These are phyloP conservation scores for Chondrosia reniformis DNA, from an alignment of 37 sponge, comb jelly and placozoan genomes.

Conservation along the genomic window DNA sequence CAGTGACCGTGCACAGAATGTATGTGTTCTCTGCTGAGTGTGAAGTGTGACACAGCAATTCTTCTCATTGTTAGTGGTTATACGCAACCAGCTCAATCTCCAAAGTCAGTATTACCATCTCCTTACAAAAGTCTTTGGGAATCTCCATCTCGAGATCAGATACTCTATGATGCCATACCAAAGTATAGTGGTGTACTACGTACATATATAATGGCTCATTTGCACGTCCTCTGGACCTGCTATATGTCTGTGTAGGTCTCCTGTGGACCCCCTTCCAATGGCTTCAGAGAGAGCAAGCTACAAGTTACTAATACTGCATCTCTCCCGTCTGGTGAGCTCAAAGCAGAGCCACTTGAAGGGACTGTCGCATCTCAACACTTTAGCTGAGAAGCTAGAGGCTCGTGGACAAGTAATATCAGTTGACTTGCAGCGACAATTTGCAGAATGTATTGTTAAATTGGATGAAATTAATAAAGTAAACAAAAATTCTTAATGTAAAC, in stretches of 20 bases:
- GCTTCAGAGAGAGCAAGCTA: neutral
- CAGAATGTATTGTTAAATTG: conserved; percentile 48
- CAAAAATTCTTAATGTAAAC: neutral
- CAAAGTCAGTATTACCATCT: conserved; percentile 5
- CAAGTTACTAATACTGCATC: conserved; percentile 1
- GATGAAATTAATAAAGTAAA: conserved; percentile 75
- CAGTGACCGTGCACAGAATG: no score
- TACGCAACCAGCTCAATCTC: no score
- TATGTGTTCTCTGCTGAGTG: no score
- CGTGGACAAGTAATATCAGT: conserved; percentile 9
- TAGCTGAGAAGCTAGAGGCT: conserved; percentile 66
- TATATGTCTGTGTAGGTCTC: no score
- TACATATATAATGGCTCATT: neutral
- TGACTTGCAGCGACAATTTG: conserved; percentile 66
- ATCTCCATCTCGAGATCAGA: neutral
- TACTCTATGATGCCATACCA: no score
- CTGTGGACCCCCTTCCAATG: neutral
- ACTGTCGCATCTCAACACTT: conserved; percentile 58
- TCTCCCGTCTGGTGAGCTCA: conserved; percentile 33
- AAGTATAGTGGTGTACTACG: no score
- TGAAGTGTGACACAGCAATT: no score
- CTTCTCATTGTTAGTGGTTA: no score
- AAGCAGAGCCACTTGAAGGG: conserved; percentile 42
- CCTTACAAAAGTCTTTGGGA: neutral
- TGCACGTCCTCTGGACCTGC: neutral